Percentiles rank a stretch among this genome's conserved stretches.
These are phyloP conservation scores for Ceyx margarethae DNA, from an alignment of 2,113 vertebrate species.

Conservation along the genomic window DNA sequence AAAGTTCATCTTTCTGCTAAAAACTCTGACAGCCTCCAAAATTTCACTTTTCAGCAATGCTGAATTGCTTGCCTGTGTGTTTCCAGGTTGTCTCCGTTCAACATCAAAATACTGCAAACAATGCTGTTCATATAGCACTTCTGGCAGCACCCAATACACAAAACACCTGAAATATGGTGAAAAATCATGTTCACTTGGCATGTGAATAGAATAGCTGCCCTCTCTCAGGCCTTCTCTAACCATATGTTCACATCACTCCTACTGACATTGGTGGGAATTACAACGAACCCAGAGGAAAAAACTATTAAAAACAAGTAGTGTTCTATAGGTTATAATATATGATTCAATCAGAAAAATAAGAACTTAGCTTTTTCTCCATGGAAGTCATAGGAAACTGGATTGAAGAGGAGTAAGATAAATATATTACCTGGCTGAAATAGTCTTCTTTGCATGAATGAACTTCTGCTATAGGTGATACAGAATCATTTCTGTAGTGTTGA, in stretches of 20 bases:
- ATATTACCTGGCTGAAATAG: neutral
- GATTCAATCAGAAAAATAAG: neutral
- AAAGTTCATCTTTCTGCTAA: neutral
- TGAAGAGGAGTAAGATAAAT: neutral
- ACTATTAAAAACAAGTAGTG: conserved; percentile 5
- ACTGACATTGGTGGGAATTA: conserved; percentile 35
- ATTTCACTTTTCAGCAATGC: conserved; percentile 1
- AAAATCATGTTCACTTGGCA: conserved; percentile 35
- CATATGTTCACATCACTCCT: conserved; percentile 58
- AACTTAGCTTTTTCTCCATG: neutral
- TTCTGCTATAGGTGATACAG: neutral
- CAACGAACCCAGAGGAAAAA: neutral
- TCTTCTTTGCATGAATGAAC: neutral
- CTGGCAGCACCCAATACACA: neutral
- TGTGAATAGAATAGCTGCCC: conserved; percentile 26
- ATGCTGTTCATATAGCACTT: neutral
- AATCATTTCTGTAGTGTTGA: neutral
- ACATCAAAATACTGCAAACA: conserved; percentile 51
- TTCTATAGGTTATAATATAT: neutral
- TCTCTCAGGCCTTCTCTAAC: conserved; percentile 36
- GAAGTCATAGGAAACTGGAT: neutral
- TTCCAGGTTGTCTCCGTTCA: neutral
- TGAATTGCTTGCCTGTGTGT: neutral
- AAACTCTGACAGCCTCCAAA: neutral
- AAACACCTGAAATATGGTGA: neutral